Base-by-base conservation (phyloP, 2,113 vertebrate genomes). In the Phaethon lepturus region DNA sequence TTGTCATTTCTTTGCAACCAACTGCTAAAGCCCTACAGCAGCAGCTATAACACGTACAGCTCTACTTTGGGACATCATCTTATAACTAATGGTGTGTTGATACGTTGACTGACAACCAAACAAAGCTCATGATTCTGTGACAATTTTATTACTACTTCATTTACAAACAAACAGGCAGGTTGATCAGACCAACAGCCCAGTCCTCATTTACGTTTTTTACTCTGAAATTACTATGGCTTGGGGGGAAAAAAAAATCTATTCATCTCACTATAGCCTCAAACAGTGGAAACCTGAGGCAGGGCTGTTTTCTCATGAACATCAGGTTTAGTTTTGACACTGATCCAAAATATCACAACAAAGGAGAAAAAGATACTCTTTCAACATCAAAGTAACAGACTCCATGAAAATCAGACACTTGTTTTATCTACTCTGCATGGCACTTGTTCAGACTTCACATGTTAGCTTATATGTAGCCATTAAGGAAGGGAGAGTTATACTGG, bases 161-260 rank as follows among this genome's bases (percentile, higher is more conserved):
- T 59, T 60, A 71, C 52, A 18, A 85, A 59, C 16, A 10, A 53
- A 31, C 13, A 26, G 40, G 35, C 13, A 6, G 6, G 38, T 6
- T 35, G 25, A 40, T n/a, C 6, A 22, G 10, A 38, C 10, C 64
- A 78, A 26, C 24, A 52, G 22, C 55, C 74, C 38, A 5, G 47
- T 18, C 25, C 38, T 71, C 3, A 0, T 24, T 59, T 0, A 1
- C 2, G 18, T 13, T 77, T 26, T 28, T 31, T 20, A 8, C 19
- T 31, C 59, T 3, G 8, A 52, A 81, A 2, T 13, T 1, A 60
- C 9, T 10, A 23, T 17, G 3, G 5, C 62, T 58, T 35, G 16
- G 40, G 6, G 14, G 22, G 19, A 25, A 40, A 35, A 55, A 58
- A 45, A 26, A 5, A 5, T 6, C 44, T 44, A 8, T 1, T 59